A percentile compares a stretch with the other conserved stretches of the same genome.
Conservation (phyloP, 2,888 invertebrate genomes). For the Drosophila limbata region DNA sequence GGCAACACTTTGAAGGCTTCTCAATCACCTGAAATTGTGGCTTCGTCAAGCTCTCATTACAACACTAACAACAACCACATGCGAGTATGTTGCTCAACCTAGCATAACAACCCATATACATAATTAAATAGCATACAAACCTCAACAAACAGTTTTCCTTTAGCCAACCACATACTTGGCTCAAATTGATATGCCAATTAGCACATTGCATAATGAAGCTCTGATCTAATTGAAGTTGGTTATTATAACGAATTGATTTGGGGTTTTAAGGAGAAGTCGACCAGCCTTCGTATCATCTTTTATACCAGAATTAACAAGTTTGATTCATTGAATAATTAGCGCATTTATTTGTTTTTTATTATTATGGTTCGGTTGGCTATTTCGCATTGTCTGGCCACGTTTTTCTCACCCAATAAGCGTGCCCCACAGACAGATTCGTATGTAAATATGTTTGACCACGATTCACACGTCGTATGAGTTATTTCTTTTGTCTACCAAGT, state of each 20-base stretch:
- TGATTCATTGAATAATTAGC: conserved; percentile 59
- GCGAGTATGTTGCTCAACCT: conserved; percentile 31
- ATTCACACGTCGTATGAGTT: conserved; percentile 54
- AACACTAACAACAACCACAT: conserved; percentile 15
- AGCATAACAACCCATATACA: conserved; percentile 45
- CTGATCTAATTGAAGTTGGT: conserved; percentile 15
- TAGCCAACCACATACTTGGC: conserved; percentile 34
- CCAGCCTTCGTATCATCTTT: not conserved
- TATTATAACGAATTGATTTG: conserved; percentile 14
- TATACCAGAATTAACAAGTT: conserved; percentile 19
- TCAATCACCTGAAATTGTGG: conserved; percentile 18
- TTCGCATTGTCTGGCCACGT: conserved; percentile 51
- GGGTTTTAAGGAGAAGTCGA: conserved; percentile 10
- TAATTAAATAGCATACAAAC: conserved; percentile 3
- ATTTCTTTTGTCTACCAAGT: conserved; percentile 23
- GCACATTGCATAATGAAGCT: conserved; percentile 17
- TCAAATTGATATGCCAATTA: conserved; percentile 58
- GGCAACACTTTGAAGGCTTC: conserved; percentile 44
- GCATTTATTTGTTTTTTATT: conserved; percentile 14
- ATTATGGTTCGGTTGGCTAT: conserved; percentile 39
- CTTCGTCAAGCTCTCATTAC: conserved; percentile 29
- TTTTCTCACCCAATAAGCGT: conserved; percentile 65
- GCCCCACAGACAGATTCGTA: conserved; percentile 29
- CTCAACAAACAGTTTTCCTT: not conserved
- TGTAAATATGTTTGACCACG: conserved; percentile 16